Percentiles rank a stretch among this genome's conserved stretches.
Conservation (phyloP, 2,888 invertebrate species). For the Formica aserva region DNA sequence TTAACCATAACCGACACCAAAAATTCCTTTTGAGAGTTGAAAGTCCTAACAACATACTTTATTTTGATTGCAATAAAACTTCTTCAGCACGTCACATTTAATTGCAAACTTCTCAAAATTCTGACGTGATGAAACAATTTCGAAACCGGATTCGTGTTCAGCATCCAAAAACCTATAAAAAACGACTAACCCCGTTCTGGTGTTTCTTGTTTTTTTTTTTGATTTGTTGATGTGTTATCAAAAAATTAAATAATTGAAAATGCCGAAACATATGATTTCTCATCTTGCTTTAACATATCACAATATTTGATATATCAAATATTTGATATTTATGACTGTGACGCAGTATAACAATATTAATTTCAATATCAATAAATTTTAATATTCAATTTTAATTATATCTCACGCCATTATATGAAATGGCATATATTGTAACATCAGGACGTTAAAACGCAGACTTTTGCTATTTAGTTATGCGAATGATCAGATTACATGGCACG, state of each 20-base stretch:
- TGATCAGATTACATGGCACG: constrained; percentile 5
- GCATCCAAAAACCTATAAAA: no score
- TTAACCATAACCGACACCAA: no score
- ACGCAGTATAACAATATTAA: constrained; percentile 17
- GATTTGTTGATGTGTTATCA: neutral
- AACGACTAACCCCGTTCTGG: no score
- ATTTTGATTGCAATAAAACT: no score
- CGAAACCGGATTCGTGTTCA: no score
- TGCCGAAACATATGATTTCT: neutral
- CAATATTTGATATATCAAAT: neutral
- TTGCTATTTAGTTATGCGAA: constrained; percentile 9
- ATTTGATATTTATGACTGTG: constrained; percentile 2
- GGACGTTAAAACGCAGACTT: constrained; percentile 4
- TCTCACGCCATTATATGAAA: neutral
- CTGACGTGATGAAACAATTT: no score
- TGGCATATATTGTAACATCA: neutral
- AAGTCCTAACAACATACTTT: no score
- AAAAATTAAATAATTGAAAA: constrained; percentile 7
- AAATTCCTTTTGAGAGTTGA: no score
- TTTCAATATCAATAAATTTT: constrained; percentile 20
- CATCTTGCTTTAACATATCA: neutral
- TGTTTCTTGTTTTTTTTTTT: no score
- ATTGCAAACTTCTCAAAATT: no score
- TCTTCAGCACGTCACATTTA: no score
- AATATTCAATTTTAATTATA: constrained; percentile 23